Conservation (phyloP, 2,797 vertebrate species). For the Clarias pachynema region DNA sequence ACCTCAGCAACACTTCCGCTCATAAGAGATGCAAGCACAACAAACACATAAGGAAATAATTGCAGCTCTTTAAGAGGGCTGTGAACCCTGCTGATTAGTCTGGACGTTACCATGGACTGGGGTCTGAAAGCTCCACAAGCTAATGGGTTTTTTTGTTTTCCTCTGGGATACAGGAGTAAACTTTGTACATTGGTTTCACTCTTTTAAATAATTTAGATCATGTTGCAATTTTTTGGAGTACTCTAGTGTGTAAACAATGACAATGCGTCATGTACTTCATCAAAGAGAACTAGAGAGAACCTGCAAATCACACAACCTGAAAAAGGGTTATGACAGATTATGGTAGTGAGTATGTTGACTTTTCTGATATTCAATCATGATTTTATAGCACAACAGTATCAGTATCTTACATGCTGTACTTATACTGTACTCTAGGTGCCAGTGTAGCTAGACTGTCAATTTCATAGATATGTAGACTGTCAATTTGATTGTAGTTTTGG, state of each 20-base stretch:
- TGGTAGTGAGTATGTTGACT: not conserved
- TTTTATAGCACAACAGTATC: not conserved
- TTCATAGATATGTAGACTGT: too few species aligned
- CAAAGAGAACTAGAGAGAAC: not conserved
- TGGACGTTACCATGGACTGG: constrained; percentile 58
- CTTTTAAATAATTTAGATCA: constrained; percentile 15
- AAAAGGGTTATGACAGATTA: not conserved
- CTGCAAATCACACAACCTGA: not conserved
- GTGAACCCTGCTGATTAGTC: constrained; percentile 38
- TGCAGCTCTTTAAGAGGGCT: constrained; percentile 44
- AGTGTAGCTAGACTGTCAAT: not conserved
- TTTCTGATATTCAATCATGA: not conserved
- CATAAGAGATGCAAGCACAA: constrained; percentile 20
- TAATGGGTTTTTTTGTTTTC: not conserved
- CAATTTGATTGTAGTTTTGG: too few species aligned
- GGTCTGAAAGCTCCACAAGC: constrained; percentile 39
- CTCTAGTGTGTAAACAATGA: not conserved
- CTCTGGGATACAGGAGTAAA: constrained; percentile 30
- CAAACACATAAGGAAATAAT: constrained; percentile 52
- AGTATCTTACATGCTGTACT: not conserved
- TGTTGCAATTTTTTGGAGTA: not conserved
- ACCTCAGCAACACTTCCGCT: constrained; percentile 32
- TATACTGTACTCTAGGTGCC: not conserved
- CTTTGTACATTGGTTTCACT: constrained; percentile 25
- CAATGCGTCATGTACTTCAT: not conserved